phyloP scores from a whole-genome alignment of 2,113 vertebrate genomes.

The Xiphophorus hellerii region DNA sequence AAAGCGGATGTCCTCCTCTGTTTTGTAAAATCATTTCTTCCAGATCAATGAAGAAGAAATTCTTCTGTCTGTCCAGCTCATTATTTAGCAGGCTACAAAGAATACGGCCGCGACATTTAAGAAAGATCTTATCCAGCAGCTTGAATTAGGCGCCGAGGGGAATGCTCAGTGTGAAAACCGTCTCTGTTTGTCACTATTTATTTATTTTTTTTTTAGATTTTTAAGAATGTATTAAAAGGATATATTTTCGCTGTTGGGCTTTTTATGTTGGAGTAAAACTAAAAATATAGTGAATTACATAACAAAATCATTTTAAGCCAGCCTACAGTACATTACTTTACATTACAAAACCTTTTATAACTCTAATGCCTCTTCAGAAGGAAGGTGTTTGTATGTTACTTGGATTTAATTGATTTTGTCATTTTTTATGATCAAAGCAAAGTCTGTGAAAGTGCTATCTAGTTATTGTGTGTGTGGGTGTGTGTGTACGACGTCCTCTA shows the following conservation, averaged over 20 bases:
- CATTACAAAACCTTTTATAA: neutral
- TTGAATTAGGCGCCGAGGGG: neutral
- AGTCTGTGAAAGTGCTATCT: too few relatives aligned
- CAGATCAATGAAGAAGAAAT: slow-evolving; percentile 17
- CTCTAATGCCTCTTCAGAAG: neutral
- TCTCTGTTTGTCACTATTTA: neutral
- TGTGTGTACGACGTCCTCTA: too few relatives aligned
- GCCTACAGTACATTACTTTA: neutral
- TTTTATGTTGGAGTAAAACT: neutral
- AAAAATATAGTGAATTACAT: too few relatives aligned
- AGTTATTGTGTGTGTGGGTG: too few relatives aligned
- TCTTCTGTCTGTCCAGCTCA: slow-evolving; percentile 4
- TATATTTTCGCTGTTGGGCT: neutral
- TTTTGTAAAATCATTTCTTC: neutral
- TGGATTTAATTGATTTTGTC: too few relatives aligned
- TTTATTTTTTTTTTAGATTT: neutral
- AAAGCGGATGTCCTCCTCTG: slow-evolving; percentile 3
- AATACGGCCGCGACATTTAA: neutral
- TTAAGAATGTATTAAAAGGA: neutral
- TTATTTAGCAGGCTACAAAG: neutral
- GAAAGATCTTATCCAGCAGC: neutral
- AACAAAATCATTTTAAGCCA: neutral
- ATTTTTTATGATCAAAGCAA: too few relatives aligned
- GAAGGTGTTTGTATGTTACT: neutral
- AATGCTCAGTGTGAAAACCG: neutral